Evolutionary conservation across 1,140 invertebrate genomes (phyloP), one percentile per base, ranked within the genome.

Genomic region (Neodiprion fabricii): DNA sequence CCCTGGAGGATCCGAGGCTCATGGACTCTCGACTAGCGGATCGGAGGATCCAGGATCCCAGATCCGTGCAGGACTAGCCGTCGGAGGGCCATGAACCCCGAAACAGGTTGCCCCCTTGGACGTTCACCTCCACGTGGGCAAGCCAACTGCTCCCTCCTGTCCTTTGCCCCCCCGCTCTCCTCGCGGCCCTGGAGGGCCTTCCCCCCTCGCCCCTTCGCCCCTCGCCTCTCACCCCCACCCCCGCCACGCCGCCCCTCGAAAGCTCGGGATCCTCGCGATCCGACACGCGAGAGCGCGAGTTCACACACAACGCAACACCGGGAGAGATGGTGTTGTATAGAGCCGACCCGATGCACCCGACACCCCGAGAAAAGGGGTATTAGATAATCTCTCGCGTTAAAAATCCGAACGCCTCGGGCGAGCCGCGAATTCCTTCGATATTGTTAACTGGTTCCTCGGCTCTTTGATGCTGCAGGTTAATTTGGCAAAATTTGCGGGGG

Each of bases 61-160:
- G 82, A 79, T 85, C 83, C 79, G 80, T 82, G 47, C 47, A 83
- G 28, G 40, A 85, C 87, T 87, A 87, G 84, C 71, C 83, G 81
- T 82, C 71, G 82, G 84, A 86, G 87, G 86, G 87, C 87, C 87
- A 87, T 88, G 87, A 88, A 88, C 87, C 85, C 85, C 85, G 87
- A 88, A 61, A 88, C 87, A 88, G 87, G 87, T 88, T 88, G 86
- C 82, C 86, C 86, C 86, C 85, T 85, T 88, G 87, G 87, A 88
- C 87, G 83, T 88, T 88, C 86, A 88, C 86, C 87, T 87, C 81
- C 53, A 61, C 53, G 53, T 8, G 53, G 53, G 53, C 53, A 61
- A 40, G 28, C 53, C 28, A 40, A 17, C 53, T 61, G 11, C 53
- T 61, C 53, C 53, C 53, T 9, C n/a, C 53, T 40, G 53, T 61